Percentiles rank a stretch among this genome's conserved stretches.
phyloP scores from a whole-genome alignment of 2,113 vertebrate genomes.

The Oncorhynchus kisutch region DNA sequence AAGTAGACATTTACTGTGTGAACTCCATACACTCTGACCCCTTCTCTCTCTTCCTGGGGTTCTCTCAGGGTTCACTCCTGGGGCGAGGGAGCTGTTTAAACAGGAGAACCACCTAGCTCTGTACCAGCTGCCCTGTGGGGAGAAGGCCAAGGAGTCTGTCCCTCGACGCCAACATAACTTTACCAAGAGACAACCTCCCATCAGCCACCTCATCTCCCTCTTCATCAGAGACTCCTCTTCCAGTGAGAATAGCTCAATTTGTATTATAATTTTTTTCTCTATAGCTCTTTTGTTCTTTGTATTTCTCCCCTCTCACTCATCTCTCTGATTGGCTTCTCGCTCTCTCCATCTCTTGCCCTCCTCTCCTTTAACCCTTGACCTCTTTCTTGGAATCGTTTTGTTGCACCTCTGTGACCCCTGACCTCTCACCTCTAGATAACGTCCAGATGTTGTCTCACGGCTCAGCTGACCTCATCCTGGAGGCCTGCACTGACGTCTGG shows the following conservation, averaged over 20 bases:
- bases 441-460: conserved; percentile 99
- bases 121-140: conserved; percentile 90
- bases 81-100: conserved; percentile 93
- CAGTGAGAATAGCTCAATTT: conserved; percentile 76
- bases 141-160: conserved; percentile 84
- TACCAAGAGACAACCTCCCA: conserved; percentile 88
- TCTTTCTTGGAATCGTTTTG: background rate
- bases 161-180: conserved; percentile 83
- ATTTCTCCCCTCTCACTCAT: conserved; percentile 1
- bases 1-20: background rate
- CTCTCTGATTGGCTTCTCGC: background rate
- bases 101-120: conserved; percentile 94
- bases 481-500: conserved; percentile 98
- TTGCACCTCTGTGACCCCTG: background rate
- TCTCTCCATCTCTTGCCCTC: background rate
- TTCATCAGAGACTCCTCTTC: conserved; percentile 92
- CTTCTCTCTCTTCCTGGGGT: background rate
- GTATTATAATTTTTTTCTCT: background rate
- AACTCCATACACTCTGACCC: background rate
- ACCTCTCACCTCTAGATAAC: conserved; percentile 59
- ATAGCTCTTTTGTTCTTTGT: background rate
- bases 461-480: conserved; percentile 93
- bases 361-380: background rate
- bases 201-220: conserved; percentile 95
- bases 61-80: conserved; percentile 90